Base-by-base conservation (phyloP, 2,888 invertebrate genomes). In the Timandra comae region DNA sequence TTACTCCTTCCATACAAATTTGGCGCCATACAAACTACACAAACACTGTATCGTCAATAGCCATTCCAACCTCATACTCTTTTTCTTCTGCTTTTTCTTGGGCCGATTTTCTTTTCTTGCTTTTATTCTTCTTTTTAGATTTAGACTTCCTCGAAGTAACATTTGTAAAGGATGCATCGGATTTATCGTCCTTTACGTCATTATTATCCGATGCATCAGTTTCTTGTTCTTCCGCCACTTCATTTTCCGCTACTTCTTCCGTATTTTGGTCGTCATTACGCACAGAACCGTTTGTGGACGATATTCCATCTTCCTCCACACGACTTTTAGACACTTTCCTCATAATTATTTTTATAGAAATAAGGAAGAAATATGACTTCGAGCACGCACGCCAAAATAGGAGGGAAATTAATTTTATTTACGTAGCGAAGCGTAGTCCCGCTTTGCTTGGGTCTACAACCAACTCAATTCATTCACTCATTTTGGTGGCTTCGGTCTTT, bases 301-400 rank as follows among this genome's bases (percentile, higher is more conserved):
- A 84, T 43, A 79, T 65, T 20, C 74, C 71, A 63, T 85, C 85
- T 41, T 85, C 84, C 29, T 84, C 82, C 22, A 68, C 48, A 42
- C 84, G 80, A 49, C 51, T 79, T 62, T 80, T 85, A 1, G 85
- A 82, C 52, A 82, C 54, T 62, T 85, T 85, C 32, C 84, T 66
- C 85, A 85, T 85, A 16, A 35, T 64, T 60, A 62, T 44, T 60
- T 62, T 27, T 42, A 12, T 10, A 16, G 6, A 16, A 16, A 5
- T 16, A 16, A n/a, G n/a, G n/a, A n/a, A n/a, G n/a, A n/a, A n/a
- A n/a, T n/a, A n/a, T n/a, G n/a, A n/a, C n/a, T n/a, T n/a, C n/a
- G n/a, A n/a, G n/a, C n/a, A n/a, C n/a, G n/a, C n/a, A n/a, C 11
- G 12, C 8, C 7, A 30, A 25, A 3, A 24, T 29, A 7, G 11